Evolutionary conservation across 1,140 invertebrate species (phyloP).

Genomic region (Brevipalpus yothersi): DNA sequence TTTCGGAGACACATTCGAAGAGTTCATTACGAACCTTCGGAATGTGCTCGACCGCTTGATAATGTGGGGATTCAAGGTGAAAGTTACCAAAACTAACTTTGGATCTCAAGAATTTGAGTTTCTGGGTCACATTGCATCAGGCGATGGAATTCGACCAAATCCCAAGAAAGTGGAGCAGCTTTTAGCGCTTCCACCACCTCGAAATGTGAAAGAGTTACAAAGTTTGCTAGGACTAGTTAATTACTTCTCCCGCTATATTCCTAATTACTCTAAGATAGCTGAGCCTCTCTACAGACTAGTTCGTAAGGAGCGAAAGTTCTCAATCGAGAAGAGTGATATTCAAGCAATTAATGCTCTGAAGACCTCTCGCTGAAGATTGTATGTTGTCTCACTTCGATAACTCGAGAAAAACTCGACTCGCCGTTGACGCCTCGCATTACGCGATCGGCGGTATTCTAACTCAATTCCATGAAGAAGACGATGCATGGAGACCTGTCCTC

Average conservation of each 20-base stretch:
- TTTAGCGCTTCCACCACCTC: neutral
- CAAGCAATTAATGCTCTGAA: neutral
- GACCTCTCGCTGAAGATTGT: neutral
- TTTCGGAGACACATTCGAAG: neutral
- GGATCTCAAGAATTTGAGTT: neutral
- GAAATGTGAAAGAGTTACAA: neutral
- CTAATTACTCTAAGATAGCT: neutral
- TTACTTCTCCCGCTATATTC: neutral
- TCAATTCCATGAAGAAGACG: neutral
- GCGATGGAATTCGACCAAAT: neutral
- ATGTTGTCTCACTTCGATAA: neutral
- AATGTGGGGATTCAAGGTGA: neutral
- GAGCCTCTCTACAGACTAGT: neutral
- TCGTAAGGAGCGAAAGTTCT: neutral
- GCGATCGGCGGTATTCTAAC: neutral
- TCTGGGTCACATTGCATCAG: neutral
- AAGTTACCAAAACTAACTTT: neutral
- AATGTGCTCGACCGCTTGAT: neutral
- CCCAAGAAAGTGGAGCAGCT: neutral
- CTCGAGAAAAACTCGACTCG: neutral
- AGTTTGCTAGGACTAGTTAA: neutral
- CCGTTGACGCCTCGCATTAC: neutral
- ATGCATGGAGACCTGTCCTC: neutral
- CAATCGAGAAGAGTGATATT: neutral
- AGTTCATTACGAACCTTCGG: neutral